A percentile compares a stretch with the other conserved stretches of the same genome.
These are phyloP conservation scores for Baccha elongata DNA, from an alignment of 2,888 invertebrate species.

Conservation along the genomic window DNA sequence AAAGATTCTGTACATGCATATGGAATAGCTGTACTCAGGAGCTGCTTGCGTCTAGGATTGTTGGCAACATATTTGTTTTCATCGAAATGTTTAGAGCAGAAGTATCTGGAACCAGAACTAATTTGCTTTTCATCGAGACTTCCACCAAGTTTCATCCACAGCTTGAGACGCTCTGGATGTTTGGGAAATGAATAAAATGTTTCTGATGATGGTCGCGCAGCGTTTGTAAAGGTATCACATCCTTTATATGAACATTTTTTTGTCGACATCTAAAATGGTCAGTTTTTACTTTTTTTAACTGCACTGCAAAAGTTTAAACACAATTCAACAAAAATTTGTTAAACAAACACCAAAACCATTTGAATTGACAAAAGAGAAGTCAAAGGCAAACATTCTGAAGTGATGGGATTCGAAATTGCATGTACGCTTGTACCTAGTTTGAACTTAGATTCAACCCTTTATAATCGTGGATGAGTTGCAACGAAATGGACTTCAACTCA, in stretches of 20 bases:
- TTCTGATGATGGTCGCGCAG: constrained; percentile 9
- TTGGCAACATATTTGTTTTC: constrained; percentile 75
- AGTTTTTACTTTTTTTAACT: not conserved
- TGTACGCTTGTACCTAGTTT: too few relatives aligned
- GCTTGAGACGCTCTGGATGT: constrained; percentile 75
- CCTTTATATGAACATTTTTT: constrained; percentile 76
- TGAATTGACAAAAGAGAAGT: too few relatives aligned
- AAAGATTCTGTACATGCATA: constrained; percentile 66
- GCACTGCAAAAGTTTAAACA: too few relatives aligned
- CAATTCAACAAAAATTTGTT: too few relatives aligned
- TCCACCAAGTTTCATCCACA: constrained; percentile 77
- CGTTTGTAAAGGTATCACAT: constrained; percentile 74
- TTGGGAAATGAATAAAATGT: constrained; percentile 79
- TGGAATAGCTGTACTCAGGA: constrained; percentile 78
- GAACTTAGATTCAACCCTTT: too few relatives aligned
- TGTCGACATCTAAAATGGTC: constrained; percentile 62
- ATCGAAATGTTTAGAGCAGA: constrained; percentile 80
- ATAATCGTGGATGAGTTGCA: too few relatives aligned
- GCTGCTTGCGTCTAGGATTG: constrained; percentile 76
- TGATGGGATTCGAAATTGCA: too few relatives aligned
- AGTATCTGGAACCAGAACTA: constrained; percentile 69
- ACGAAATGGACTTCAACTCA: too few relatives aligned
- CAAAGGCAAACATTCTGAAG: too few relatives aligned
- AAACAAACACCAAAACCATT: too few relatives aligned
- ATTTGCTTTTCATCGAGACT: constrained; percentile 71